Base-by-base conservation (phyloP, 2,888 invertebrate species). In the Neuroscelio doddi region DNA sequence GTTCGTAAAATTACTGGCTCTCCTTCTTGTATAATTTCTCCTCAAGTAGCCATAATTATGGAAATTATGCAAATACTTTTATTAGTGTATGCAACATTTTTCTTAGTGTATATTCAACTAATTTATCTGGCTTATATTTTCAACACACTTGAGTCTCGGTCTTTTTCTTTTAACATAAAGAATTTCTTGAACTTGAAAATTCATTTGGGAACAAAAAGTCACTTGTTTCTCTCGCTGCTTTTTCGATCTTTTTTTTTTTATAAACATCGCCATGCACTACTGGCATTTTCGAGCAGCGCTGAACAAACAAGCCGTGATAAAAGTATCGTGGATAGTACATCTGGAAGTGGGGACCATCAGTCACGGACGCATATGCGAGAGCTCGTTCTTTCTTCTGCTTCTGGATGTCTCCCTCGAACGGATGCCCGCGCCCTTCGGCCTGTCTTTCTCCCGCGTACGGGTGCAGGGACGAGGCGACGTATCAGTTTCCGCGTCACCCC, bases 281-380 rank as follows among this genome's bases (percentile, higher is more conserved):
- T 56, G 68, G 64, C 61, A 39, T 62, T 64, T 68, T 64, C 49
- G 62, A 50, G 57, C 63, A 46, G 42, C 73, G 74, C 80, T 83
- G 80, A 81, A 81, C 84, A 84, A 84, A 84, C 83, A 84, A 81
- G 77, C 77, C 71, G 72, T 77, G 83, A 84, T 83, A 83, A 83
- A 83, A 83, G 81, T 83, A 80, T 75, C 76, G 73, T 68, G 75
- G 72, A 76, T 71, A 75, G 76, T 77, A 79, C 83, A 83, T 83
- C 83, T 83, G 82, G 82, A 82, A 83, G 82, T 79, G 76, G 76
- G 80, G 80, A 84, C 76, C 83, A 84, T 84, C 83, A 84, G 83
- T 84, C 84, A 84, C 78, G 56, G 80, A 72, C 80, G 78, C 84
- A 84, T 83, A 82, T 84, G 84, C 80, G 80, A 70, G 71, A 72